phyloP scores from a whole-genome alignment of 2,113 vertebrate species.

The Rhabdornis inornatus region DNA sequence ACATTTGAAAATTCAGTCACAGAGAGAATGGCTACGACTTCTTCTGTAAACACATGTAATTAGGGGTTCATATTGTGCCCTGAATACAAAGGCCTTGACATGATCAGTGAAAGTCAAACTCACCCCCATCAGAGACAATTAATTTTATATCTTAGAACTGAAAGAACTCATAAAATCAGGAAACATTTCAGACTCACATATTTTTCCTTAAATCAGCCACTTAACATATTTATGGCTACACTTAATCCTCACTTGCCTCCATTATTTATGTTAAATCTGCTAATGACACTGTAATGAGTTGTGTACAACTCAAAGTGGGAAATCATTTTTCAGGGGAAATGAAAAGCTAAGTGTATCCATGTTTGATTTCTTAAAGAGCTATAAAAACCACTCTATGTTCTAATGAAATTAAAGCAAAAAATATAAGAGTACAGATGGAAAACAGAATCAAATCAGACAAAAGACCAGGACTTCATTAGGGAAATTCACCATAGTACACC shows the following conservation, averaged over 20 bases:
- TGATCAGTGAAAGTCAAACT: neutral
- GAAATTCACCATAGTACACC: neutral
- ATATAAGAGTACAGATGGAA: neutral
- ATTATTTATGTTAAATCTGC: neutral
- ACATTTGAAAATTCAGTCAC: neutral
- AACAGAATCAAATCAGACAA: neutral
- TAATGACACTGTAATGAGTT: neutral
- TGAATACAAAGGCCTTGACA: neutral
- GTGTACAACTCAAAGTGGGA: neutral
- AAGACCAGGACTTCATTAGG: neutral
- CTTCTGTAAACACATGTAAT: neutral
- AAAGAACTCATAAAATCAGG: neutral
- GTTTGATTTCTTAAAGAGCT: neutral
- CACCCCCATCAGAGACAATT: neutral
- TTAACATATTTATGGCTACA: neutral
- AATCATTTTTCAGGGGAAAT: neutral
- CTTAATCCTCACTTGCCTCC: neutral
- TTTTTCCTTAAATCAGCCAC: neutral
- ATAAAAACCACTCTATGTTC: neutral
- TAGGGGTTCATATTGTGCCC: neutral
- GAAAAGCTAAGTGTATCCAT: neutral
- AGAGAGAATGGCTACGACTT: neutral
- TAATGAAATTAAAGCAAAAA: neutral
- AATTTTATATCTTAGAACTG: neutral
- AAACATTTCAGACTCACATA: neutral